A percentile compares a stretch with the other conserved stretches of the same genome.
Conservation (phyloP, 2,797 vertebrate species). For the Enteromius fasciolatus region DNA sequence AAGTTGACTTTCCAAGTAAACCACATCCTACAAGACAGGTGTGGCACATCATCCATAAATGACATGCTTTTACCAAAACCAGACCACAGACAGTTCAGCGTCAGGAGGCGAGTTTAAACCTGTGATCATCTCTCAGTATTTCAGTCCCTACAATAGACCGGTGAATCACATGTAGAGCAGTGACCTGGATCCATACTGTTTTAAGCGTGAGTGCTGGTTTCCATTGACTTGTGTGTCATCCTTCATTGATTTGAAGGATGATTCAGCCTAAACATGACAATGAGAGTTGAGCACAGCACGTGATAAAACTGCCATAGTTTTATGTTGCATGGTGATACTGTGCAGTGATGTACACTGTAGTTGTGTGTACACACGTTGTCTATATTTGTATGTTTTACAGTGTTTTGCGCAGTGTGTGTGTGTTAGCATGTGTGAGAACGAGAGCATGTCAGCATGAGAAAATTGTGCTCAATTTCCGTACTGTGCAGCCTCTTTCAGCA, state of each 20-base stretch:
- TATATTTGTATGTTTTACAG: neutral
- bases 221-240: conserved; percentile 38
- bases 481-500: conserved; percentile 18
- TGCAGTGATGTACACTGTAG: neutral
- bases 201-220: conserved; percentile 20
- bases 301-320: conserved; percentile 1
- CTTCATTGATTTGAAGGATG: conserved; percentile 35
- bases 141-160: conserved; percentile 4
- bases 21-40: conserved; percentile 39
- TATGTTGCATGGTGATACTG: neutral
- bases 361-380: neutral
- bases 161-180: conserved; percentile 39
- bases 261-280: conserved; percentile 23
- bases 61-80: conserved; percentile 11
- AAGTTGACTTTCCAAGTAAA: conserved; percentile 25
- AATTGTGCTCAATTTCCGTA: neutral
- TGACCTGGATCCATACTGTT: conserved; percentile 15
- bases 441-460: conserved; percentile 29
- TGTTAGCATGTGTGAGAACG: neutral
- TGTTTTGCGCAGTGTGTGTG: neutral
- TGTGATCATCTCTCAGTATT: conserved; percentile 19
- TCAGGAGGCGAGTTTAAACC: conserved; percentile 4
- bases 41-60: conserved; percentile 19
- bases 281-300: conserved; percentile 25
- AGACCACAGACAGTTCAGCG: neutral